Conservation (phyloP, 1,140 invertebrate genomes). For the Nymphalis io region DNA sequence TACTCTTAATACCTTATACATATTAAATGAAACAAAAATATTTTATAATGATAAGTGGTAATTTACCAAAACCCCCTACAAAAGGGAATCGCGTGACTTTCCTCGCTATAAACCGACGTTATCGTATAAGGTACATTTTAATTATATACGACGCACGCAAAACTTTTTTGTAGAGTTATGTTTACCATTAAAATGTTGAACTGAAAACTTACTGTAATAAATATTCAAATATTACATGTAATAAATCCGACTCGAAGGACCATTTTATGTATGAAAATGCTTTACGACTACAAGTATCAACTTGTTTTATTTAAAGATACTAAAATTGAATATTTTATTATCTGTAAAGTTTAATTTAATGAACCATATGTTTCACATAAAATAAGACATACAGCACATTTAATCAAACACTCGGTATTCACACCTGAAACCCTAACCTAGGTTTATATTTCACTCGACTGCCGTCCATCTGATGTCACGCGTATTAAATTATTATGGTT, state of each 20-base stretch:
- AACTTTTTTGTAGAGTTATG: conserved; percentile 32
- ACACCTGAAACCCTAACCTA: not conserved
- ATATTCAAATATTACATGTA: not conserved
- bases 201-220: not conserved
- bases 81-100: conserved; percentile 40
- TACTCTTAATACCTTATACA: not conserved
- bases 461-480: not conserved
- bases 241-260: not conserved
- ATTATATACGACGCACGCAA: conserved; percentile 37
- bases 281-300: too few species aligned
- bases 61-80: not conserved
- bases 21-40: not conserved
- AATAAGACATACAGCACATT: not conserved
- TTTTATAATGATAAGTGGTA: not conserved
- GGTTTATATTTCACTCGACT: conserved; percentile 5
- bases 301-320: not conserved
- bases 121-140: conserved; percentile 33
- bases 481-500: conserved; percentile 6
- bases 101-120: conserved; percentile 33
- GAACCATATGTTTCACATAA: not conserved
- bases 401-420: not conserved
- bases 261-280: not conserved
- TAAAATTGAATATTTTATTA: not conserved
- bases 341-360: not conserved
- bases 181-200: conserved; percentile 19